Percentiles rank a stretch among this genome's conserved stretches.
Evolutionary conservation across 2,888 invertebrate genomes (phyloP).

Genomic region (Homarus gammarus): DNA sequence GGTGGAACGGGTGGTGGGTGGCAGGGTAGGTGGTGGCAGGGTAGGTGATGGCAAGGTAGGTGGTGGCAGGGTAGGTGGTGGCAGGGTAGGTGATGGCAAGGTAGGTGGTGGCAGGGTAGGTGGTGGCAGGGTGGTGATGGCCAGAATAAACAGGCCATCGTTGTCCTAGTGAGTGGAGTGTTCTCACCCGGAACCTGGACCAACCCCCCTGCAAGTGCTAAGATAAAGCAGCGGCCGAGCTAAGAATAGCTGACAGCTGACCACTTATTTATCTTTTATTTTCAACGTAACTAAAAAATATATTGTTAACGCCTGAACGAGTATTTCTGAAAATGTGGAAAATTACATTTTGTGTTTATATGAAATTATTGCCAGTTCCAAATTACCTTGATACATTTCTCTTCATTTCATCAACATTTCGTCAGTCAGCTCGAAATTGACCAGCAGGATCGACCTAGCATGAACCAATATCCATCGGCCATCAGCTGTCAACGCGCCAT

Average conservation of each 20-base stretch:
- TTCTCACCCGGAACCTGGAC: conserved; percentile 35
- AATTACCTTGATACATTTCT: conserved; percentile 13
- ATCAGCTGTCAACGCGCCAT: conserved; percentile 36
- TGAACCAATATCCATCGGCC: conserved; percentile 34
- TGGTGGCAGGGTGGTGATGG: conserved; percentile 2
- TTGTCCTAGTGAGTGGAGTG: conserved; percentile 15
- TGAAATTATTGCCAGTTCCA: not conserved
- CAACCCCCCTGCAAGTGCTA: not conserved
- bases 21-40: conserved; percentile 4
- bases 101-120: not conserved
- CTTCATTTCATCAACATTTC: conserved; percentile 35
- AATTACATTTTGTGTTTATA: not conserved
- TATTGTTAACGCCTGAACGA: not conserved
- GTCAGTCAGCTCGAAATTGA: conserved; percentile 26
- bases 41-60: conserved; percentile 7
- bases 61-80: not conserved
- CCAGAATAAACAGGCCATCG: conserved; percentile 14
- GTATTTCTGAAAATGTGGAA: not conserved
- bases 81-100: not conserved
- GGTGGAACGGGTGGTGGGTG: not conserved
- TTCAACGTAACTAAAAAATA: no score
- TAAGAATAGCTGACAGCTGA: not conserved
- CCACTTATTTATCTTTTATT: no score
- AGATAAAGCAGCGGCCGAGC: not conserved
- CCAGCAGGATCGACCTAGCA: conserved; percentile 31